These are phyloP conservation scores for Halictus ligatus DNA, from an alignment of 2,888 invertebrate genomes.

Conservation along the genomic window DNA sequence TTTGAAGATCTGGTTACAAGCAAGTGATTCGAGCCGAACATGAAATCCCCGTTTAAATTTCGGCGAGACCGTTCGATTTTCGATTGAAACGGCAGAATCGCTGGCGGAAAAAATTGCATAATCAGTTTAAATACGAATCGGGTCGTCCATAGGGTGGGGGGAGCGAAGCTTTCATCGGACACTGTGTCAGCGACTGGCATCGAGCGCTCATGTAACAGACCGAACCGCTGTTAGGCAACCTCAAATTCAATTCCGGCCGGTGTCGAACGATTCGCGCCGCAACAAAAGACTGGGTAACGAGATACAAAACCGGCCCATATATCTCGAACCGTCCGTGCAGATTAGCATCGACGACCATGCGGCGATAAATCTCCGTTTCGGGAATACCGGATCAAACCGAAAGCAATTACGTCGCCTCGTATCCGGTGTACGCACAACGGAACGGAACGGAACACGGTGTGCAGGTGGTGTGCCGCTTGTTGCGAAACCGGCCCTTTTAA, in stretches of 20 bases:
- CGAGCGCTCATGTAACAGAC: neutral
- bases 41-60: neutral
- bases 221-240: conserved; percentile 3
- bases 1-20: neutral
- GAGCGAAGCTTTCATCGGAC: neutral
- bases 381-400: conserved; percentile 67
- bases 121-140: neutral
- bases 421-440: conserved; percentile 42
- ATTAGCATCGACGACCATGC: conserved; percentile 61
- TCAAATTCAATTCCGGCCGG: conserved; percentile 37
- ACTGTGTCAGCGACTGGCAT: neutral
- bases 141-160: neutral
- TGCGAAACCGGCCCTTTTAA: conserved; percentile 60
- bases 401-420: conserved; percentile 70
- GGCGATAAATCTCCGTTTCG: conserved; percentile 71
- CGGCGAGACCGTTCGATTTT: neutral
- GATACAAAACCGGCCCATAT: conserved; percentile 51
- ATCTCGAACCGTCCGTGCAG: conserved; percentile 55
- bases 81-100: neutral
- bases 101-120: neutral
- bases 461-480: conserved; percentile 56
- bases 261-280: conserved; percentile 37
- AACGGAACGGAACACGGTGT: conserved; percentile 30
- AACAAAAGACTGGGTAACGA: conserved; percentile 52
- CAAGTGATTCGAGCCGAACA: neutral